These are phyloP conservation scores for Tuta absoluta DNA, from an alignment of 2,888 invertebrate genomes.

Conservation along the genomic window DNA sequence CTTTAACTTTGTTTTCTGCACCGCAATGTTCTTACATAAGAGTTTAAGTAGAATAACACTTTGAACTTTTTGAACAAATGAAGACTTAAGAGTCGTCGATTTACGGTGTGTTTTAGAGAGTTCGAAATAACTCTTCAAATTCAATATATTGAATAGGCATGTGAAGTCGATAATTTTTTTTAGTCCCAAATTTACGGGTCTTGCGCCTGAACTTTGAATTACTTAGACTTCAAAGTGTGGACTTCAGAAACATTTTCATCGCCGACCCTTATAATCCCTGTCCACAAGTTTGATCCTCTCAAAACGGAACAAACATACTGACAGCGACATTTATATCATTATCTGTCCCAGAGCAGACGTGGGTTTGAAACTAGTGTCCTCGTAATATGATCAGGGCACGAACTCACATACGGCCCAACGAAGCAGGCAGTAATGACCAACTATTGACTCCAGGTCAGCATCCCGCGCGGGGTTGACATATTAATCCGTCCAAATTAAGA, in stretches of 20 bases:
- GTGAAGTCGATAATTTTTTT: too few species aligned
- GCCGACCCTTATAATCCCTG: constrained; percentile 78
- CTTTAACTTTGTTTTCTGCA: constrained; percentile 18
- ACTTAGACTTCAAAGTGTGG: constrained; percentile 71
- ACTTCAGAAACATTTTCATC: constrained; percentile 75
- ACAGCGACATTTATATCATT: constrained; percentile 76
- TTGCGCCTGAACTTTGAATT: too few species aligned
- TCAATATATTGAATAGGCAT: too few species aligned
- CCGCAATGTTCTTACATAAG: constrained; percentile 11
- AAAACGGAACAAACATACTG: constrained; percentile 70
- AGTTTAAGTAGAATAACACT: neutral
- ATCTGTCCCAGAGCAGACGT: constrained; percentile 69
- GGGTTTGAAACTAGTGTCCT: constrained; percentile 58
- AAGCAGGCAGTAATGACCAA: too few species aligned
- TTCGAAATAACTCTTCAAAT: too few species aligned
- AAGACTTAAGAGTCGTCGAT: too few species aligned
- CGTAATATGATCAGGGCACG: constrained; percentile 46
- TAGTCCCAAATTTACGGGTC: too few species aligned
- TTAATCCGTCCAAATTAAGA: too few species aligned
- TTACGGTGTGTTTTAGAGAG: too few species aligned
- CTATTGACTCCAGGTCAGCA: too few species aligned
- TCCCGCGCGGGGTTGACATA: too few species aligned
- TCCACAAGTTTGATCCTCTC: constrained; percentile 76
- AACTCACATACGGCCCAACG: neutral
- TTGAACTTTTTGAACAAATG: neutral